These are phyloP conservation scores for Drosophila orosa DNA, from an alignment of 1,140 invertebrate species.

Conservation along the genomic window DNA sequence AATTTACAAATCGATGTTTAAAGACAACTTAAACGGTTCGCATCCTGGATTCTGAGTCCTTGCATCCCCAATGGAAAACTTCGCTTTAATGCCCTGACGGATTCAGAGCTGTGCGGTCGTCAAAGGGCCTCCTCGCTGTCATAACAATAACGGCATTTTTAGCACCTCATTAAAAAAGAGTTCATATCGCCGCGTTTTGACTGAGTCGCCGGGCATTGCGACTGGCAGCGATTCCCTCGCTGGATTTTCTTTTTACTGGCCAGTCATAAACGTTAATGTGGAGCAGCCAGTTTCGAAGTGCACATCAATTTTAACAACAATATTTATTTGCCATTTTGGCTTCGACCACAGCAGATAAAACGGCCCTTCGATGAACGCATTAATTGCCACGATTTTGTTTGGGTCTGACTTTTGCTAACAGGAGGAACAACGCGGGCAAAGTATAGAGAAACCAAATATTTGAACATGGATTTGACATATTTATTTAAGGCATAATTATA, in stretches of 20 bases:
- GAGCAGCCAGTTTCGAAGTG: conserved; percentile 49
- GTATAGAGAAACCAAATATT: not conserved
- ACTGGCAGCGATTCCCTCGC: conserved; percentile 12
- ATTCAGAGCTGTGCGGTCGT: conserved; percentile 48
- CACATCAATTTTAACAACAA: conserved; percentile 79
- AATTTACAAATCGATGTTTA: conserved; percentile 84
- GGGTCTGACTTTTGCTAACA: conserved; percentile 17
- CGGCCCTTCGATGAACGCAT: conserved; percentile 39
- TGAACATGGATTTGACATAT: not conserved
- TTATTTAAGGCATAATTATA: not conserved
- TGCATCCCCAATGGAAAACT: conserved; percentile 31
- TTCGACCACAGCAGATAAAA: conserved; percentile 42
- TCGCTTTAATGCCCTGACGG: conserved; percentile 64
- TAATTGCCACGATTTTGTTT: conserved; percentile 43
- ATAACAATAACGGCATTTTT: conserved; percentile 83
- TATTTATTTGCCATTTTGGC: conserved; percentile 71
- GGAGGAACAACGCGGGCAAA: not conserved
- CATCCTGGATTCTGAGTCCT: conserved; percentile 5
- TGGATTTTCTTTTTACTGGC: conserved; percentile 48
- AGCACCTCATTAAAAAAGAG: conserved; percentile 83
- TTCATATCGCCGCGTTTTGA: conserved; percentile 74
- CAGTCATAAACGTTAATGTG: conserved; percentile 58
- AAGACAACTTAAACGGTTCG: conserved; percentile 56
- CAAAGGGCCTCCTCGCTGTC: conserved; percentile 72
- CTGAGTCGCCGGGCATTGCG: conserved; percentile 46